Evolutionary conservation across 2,888 invertebrate genomes (phyloP).

Genomic region (Leptinotarsa haldemani): DNA sequence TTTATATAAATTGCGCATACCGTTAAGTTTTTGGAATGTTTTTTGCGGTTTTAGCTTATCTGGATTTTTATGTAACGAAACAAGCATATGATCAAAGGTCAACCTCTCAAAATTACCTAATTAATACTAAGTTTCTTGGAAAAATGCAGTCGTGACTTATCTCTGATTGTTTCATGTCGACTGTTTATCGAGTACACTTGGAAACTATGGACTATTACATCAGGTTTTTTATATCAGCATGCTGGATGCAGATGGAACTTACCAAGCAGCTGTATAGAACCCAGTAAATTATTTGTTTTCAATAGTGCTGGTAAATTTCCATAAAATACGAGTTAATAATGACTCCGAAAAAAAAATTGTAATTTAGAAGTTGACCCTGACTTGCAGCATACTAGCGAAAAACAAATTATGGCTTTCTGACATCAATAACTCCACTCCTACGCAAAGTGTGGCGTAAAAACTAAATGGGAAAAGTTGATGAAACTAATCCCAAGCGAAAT

Average conservation of each 20-base stretch:
- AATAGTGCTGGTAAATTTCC: neutral
- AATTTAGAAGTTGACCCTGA: slow-evolving; percentile 16
- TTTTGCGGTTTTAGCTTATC: neutral
- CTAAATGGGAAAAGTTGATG: neutral
- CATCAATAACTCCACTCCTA: neutral
- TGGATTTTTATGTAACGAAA: neutral
- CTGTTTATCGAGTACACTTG: too few relatives aligned
- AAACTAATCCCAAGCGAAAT: neutral
- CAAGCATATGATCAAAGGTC: neutral
- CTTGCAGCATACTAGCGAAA: neutral
- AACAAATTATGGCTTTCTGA: slow-evolving; percentile 4
- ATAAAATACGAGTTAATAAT: slow-evolving; percentile 4
- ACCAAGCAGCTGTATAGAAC: neutral
- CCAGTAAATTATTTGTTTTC: neutral
- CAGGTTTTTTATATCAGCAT: too few relatives aligned
- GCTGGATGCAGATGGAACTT: neutral
- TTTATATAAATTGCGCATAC: too few relatives aligned
- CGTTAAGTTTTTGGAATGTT: too few relatives aligned
- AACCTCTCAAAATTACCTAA: neutral
- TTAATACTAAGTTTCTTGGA: neutral
- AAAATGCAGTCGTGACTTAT: neutral
- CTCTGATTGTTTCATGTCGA: too few relatives aligned
- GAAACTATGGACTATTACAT: too few relatives aligned
- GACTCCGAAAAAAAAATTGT: neutral
- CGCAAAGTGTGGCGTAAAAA: neutral